Percentiles rank a stretch among this genome's conserved stretches.
Evolutionary conservation across 2,113 vertebrate genomes (phyloP).

Genomic region (Poeciliopsis prolifica): DNA sequence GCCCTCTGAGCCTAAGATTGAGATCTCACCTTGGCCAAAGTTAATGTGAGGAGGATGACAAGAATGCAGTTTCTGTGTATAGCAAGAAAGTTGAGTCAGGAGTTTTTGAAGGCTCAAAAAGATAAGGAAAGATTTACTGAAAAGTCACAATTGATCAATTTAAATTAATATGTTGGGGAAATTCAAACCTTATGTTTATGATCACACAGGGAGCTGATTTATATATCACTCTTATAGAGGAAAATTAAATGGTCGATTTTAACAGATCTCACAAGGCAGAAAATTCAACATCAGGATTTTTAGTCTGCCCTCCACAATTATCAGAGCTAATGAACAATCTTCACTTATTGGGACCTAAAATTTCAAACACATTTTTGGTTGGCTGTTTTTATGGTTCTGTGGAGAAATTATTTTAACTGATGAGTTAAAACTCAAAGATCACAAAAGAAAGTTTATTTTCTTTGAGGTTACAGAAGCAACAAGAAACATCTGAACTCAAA

Average conservation of each 20-base stretch:
- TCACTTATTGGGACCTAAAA: not conserved
- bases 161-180: too few species aligned
- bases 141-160: too few species aligned
- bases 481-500: not conserved
- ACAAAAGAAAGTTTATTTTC: not conserved
- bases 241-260: too few species aligned
- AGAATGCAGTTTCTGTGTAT: not conserved
- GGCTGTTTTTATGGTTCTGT: not conserved
- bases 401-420: not conserved
- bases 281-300: too few species aligned
- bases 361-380: not conserved
- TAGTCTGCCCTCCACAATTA: too few species aligned
- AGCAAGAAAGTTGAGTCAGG: not conserved
- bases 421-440: not conserved
- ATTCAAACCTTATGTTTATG: too few species aligned
- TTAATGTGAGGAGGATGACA: not conserved
- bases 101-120: not conserved
- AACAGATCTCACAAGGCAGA: too few species aligned
- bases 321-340: not conserved
- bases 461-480: not conserved
- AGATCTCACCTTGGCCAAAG: too few species aligned
- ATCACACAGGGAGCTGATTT: too few species aligned
- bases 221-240: too few species aligned
- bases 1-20: too few species aligned
- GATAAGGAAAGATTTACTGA: not conserved